A percentile compares a stretch with the other conserved stretches of the same genome.
Evolutionary conservation across 2,797 vertebrate genomes (phyloP).

Genomic region (Acomys russatus): DNA sequence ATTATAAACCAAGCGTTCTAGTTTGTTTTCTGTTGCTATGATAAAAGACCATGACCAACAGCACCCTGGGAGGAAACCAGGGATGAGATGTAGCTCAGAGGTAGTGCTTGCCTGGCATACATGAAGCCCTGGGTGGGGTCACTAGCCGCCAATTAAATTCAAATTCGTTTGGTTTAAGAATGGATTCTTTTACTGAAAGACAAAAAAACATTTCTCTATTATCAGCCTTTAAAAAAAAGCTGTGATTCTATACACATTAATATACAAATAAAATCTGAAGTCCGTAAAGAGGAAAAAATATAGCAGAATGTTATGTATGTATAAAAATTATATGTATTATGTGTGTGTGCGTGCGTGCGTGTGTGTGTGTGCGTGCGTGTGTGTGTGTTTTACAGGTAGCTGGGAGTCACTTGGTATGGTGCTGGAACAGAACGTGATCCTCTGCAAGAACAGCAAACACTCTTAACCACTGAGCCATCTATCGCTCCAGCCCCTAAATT

Average conservation of each 20-base stretch:
- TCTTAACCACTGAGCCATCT: neutral
- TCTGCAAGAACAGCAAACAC: neutral
- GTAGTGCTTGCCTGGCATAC: neutral
- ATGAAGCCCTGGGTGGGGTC: neutral
- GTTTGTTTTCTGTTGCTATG: neutral
- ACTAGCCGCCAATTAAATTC: neutral
- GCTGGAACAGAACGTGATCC: neutral
- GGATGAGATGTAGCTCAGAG: neutral
- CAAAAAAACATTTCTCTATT: neutral
- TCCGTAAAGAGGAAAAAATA: neutral
- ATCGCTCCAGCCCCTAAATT: neutral
- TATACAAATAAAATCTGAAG: neutral
- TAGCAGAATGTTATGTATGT: neutral
- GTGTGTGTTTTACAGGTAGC: neutral
- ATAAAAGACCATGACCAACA: neutral
- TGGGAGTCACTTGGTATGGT: neutral
- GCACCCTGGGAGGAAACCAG: neutral
- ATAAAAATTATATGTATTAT: neutral
- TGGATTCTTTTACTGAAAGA: slow-evolving; percentile 32
- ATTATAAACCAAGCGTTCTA: slow-evolving; percentile 49
- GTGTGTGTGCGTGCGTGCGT: neutral
- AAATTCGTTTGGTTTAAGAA: slow-evolving; percentile 9
- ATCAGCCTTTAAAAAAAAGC: neutral
- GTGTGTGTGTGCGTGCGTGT: fast-evolving
- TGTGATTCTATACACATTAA: neutral